Conservation (phyloP, 2,113 vertebrate genomes). For the Ailurus styani region DNA sequence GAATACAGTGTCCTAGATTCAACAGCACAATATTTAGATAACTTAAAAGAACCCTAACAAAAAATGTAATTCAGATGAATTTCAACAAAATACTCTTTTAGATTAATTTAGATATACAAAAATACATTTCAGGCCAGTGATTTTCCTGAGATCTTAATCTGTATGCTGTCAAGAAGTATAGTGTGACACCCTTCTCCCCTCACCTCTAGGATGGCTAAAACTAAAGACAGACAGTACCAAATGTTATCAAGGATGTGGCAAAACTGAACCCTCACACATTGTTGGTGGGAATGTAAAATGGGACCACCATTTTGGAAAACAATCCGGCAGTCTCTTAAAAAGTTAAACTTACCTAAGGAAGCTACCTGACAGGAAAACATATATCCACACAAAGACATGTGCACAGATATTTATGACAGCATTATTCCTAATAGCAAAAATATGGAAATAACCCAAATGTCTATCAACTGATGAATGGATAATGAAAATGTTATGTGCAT, state of each 20-base stretch:
- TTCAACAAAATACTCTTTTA: background rate
- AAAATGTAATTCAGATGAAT: background rate
- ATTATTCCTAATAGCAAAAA: conserved; percentile 25
- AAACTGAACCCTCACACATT: background rate
- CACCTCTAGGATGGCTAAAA: background rate
- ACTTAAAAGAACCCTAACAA: background rate
- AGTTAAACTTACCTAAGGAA: background rate
- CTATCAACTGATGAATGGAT: background rate
- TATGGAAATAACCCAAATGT: background rate
- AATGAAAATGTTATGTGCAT: background rate
- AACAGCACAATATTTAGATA: background rate
- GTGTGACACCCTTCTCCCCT: background rate
- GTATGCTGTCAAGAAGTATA: background rate
- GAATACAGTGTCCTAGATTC: background rate
- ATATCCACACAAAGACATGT: background rate
- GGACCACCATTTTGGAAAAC: conserved; percentile 1
- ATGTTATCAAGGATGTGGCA: background rate
- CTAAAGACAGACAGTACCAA: background rate
- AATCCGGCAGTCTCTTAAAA: conserved; percentile 30
- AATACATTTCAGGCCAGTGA: background rate
- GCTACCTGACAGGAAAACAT: background rate
- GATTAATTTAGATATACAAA: conserved; percentile 7
- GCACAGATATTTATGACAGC: background rate
- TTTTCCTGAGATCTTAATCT: conserved; percentile 9
- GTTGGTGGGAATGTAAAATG: background rate